These are phyloP conservation scores for Catonia carolina DNA, from an alignment of 2,888 invertebrate species.

Conservation along the genomic window DNA sequence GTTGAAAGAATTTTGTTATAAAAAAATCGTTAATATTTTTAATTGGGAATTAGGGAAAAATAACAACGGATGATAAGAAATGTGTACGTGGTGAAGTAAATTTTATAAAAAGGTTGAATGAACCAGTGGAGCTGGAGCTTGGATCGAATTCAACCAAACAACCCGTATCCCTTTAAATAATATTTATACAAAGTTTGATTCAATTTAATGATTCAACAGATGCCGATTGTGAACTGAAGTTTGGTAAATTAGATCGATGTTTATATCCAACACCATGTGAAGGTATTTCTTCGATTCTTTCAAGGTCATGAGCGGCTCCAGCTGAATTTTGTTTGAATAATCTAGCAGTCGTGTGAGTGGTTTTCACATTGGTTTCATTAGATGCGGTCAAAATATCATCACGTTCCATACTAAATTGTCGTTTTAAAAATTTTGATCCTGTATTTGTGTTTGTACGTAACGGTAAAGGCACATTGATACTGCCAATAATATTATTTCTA, in stretches of 20 bases:
- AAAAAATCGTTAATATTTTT: no score
- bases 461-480: slow-evolving; percentile 19
- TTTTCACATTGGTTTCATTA: slow-evolving; percentile 18
- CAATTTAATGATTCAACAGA: slow-evolving; percentile 3
- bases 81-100: no score
- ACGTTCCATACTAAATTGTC: slow-evolving; percentile 64
- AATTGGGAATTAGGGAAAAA: no score
- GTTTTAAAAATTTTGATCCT: slow-evolving; percentile 45
- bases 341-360: slow-evolving; percentile 30
- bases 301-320: slow-evolving; percentile 59
- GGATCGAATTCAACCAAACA: no score
- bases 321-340: slow-evolving; percentile 62
- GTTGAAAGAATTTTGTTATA: no score
- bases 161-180: no score
- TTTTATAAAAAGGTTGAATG: no score
- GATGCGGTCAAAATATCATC: slow-evolving; percentile 44
- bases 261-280: slow-evolving; percentile 26
- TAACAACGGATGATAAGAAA: no score
- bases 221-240: not conserved
- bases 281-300: slow-evolving; percentile 57
- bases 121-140: no score
- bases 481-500: slow-evolving; percentile 6
- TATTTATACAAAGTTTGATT: no score
- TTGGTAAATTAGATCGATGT: slow-evolving; percentile 25
- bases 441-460: slow-evolving; percentile 17